Base-by-base conservation (phyloP, 2,797 vertebrate species). In the Acipenser ruthenus region DNA sequence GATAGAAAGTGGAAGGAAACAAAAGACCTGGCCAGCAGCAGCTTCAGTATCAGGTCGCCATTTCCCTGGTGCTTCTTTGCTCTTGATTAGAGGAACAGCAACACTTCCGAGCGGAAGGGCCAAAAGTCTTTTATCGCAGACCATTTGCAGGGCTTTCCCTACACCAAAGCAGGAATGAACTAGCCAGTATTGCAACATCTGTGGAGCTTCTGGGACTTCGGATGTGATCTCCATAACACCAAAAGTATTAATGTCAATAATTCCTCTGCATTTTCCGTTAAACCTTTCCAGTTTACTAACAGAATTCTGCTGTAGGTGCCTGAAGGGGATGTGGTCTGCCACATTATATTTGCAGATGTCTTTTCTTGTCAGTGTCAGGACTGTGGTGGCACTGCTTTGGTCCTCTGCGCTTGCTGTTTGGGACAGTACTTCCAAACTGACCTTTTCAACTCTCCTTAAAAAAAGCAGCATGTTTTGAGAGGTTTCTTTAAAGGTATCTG, bases 1-100 rank as follows among this genome's bases (percentile, higher is more conserved):
- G n/a, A 84, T 8, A 0, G 79, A 80, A 56, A 84, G 77, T 18
- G 83, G 81, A 55, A 86, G 73, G 67, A 76, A 83, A 64, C 82
- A 86, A 68, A 86, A 86, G 49, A 78, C 71, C 10, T 66, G 73
- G 2, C 84, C 79, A 10, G 75, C 63, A 52, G 78, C 71, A 0
- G 15, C 51, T 10, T 59, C 58, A n/a, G 70, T 48, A 51, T 1
- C 9, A 0, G 79, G 75, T 6, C 55, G 2, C 79, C 81, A 86
- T 62, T 71, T 37, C 23, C 23, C 23, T 3, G 4, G 2, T 37
- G 23, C 23, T 58, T 58, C 55, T 58, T 10, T 11, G 13, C 67
- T 12, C 37, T 49, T 74, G 65, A 72, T 37, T 55, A 84, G 68
- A 0, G 80, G 79, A 66, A 84, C 69, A 6, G 79, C 82, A 64